Percentiles rank a stretch among this genome's conserved stretches.
Evolutionary conservation across 1,140 invertebrate species (phyloP).

Genomic region (Caenorhabditis brenneri): DNA sequence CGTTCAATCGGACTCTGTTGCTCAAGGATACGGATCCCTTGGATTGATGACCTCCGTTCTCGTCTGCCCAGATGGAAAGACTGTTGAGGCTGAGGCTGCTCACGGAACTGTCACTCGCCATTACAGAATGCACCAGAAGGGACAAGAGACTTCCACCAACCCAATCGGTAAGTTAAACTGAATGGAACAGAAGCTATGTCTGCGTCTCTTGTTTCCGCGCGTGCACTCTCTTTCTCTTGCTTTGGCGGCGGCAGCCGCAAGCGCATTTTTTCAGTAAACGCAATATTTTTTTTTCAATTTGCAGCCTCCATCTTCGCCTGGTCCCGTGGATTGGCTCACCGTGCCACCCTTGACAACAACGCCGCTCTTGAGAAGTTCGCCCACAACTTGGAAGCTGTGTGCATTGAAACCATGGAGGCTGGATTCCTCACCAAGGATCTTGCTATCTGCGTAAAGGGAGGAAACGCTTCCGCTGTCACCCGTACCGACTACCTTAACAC

Average conservation of each 20-base stretch:
- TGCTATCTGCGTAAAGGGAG: constrained; percentile 93
- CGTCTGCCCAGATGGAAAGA: constrained; percentile 91
- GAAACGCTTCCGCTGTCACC: constrained; percentile 75
- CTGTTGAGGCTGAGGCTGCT: constrained; percentile 93
- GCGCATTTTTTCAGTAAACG: too few species aligned
- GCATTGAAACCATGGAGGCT: constrained; percentile 88
- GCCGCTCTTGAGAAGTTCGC: constrained; percentile 77
- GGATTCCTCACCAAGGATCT: constrained; percentile 96
- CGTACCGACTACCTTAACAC: constrained; percentile 91
- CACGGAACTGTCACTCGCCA: constrained; percentile 96
- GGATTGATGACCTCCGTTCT: constrained; percentile 94
- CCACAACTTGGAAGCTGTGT: constrained; percentile 78
- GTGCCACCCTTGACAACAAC: constrained; percentile 90
- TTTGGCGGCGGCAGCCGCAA: not conserved
- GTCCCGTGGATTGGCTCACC: constrained; percentile 87
- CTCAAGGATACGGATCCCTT: constrained; percentile 85
- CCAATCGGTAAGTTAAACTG: constrained; percentile 79
- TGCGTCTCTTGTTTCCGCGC: too few species aligned
- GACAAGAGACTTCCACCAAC: constrained; percentile 96
- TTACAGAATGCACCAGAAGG: constrained; percentile 88
- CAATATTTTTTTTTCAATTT: constrained; percentile 47
- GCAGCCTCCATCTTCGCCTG: constrained; percentile 95
- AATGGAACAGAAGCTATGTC: too few species aligned
- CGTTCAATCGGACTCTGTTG: constrained; percentile 95
- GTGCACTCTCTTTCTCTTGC: not conserved